A percentile compares a stretch with the other conserved stretches of the same genome.
Conservation (phyloP, 2,113 vertebrate species). For the Echinops telfairi region DNA sequence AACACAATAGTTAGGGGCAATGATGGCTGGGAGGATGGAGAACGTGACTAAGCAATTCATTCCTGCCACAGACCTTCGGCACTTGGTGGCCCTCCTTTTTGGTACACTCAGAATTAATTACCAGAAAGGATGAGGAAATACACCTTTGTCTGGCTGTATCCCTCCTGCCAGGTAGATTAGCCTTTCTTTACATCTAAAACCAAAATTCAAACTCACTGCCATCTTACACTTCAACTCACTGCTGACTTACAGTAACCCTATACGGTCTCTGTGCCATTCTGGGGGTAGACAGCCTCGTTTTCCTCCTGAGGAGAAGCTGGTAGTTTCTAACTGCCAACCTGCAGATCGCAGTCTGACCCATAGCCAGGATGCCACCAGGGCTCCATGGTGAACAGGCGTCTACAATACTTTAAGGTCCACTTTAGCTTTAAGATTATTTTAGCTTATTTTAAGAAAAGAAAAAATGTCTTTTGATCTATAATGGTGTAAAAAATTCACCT, state of each 20-base stretch:
- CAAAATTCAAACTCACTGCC: no score
- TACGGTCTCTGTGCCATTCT: no score
- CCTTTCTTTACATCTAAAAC: not conserved
- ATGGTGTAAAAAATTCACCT: constrained; percentile 27
- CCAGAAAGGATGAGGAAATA: not conserved
- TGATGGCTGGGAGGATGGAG: not conserved
- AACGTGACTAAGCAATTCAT: not conserved
- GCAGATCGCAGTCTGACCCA: not conserved
- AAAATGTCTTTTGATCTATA: not conserved
- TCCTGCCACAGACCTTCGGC: not conserved
- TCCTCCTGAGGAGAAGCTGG: no score
- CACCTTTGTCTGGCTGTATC: not conserved
- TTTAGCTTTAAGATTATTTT: not conserved
- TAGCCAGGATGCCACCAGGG: not conserved
- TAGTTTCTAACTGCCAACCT: no score
- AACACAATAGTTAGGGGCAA: not conserved
- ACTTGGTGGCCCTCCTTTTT: not conserved
- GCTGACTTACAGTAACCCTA: no score
- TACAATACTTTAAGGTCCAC: constrained; percentile 9
- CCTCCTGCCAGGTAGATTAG: not conserved
- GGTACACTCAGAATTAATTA: not conserved
- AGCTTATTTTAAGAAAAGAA: not conserved
- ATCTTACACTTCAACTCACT: no score
- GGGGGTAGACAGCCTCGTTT: no score
- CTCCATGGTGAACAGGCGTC: not conserved